Base-by-base conservation (phyloP, 2,113 vertebrate genomes). In the Hypomesus transpacificus region DNA sequence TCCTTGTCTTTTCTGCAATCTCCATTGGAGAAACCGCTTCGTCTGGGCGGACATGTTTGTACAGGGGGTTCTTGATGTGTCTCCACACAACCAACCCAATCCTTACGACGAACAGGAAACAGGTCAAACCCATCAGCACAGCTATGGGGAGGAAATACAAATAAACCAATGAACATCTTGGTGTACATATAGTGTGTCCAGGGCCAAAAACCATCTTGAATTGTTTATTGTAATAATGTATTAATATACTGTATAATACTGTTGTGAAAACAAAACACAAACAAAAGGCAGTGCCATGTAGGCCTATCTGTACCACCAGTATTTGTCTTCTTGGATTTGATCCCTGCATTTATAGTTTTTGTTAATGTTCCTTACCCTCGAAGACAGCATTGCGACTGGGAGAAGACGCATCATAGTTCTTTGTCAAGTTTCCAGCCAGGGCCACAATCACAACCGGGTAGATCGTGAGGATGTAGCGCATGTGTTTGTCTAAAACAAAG, bases 21-120 rank as follows among this genome's bases (percentile, higher is more conserved):
- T 89, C 86, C 80, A 88, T 85, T 0, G 78, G 89, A n/a, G 83
- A 79, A 76, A 82, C 73, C 39, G 3, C 68, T 0, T 85, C 84
- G 0, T 52, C 60, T 8, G 61, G 22, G 57, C 28, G 17, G 1
- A 60, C 18, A 0, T 82, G 72, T 31, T 26, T 1, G 22, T 85
- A 86, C 11, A 89, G 17, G 2, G 85, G 88, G 2, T 24, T 56
- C 34, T 85, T 89, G 18, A 82, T 66, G 68, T 87, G 83, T 20
- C 26, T 87, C 84, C 80, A 85, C 14, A 71, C 57, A 28, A 89
- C 76, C 76, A 89, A 64, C 66, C 71, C 1, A 3, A 89, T 2
- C 13, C 77, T 76, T 1, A 18, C 2, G 3, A 28, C 74, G 66
- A 75, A 87, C 65, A 89, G 16, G 39, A 9, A 1, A 46, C 84